Evolutionary conservation across 2,888 invertebrate species (phyloP), one percentile per base, ranked within the genome.

Genomic region (Ochropleura leucogaster): DNA sequence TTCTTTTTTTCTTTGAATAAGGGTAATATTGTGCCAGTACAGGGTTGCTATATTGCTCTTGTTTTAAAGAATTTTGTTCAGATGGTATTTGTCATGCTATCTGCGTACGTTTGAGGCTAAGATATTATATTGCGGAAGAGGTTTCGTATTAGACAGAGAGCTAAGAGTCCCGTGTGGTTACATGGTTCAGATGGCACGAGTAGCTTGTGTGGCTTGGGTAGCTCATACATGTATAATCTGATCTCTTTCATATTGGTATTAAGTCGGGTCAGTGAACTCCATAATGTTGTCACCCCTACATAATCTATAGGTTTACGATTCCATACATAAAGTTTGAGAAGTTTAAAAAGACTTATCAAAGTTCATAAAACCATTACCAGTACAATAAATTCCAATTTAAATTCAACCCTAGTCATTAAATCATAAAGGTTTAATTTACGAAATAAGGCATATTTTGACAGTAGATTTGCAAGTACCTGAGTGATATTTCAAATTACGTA

Each of bases 191-290:
- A 69, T 51, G 70, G 57, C 55, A 60, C 60, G 18, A 3, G n/a
- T 67, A 62, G 62, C 47, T 69, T 16, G 42, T 4, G 16, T 62
- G 46, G 72, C 20, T 46, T 40, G 20, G 59, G 7, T 77, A 68
- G 77, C 69, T 76, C 49, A 78, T 69, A 55, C 66, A 67, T 66
- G 68, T 62, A 78, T 78, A 84, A 87, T 72, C 71, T 73, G 80
- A 85, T 87, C 79, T 79, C 75, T 76, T 70, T 66, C 72, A 78
- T 80, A 82, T 84, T 73, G 68, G 69, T 78, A 79, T 80, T 84
- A 82, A 72, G 74, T 59, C 70, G 79, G 80, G 77, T 87, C 77
- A 83, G 65, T 79, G 75, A 72, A 71, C 74, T 79, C 53, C 49
- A 18, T 63, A 14, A 51, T 30, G 63, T 77, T 67, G 57, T 72